phyloP scores from a whole-genome alignment of 2,797 vertebrate genomes.

The Euthynnus affinis region DNA sequence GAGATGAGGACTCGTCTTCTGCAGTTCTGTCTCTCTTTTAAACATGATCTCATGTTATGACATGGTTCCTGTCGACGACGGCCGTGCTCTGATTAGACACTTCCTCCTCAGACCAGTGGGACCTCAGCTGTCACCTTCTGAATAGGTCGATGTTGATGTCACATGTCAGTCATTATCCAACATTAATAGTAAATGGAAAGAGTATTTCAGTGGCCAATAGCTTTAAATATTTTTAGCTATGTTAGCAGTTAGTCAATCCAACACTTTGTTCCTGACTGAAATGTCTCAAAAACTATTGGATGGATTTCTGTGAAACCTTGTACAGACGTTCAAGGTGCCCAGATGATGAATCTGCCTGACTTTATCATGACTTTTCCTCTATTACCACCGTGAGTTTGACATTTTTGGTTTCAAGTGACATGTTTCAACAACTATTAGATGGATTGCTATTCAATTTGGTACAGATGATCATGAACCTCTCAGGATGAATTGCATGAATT shows the following conservation, averaged over 20 bases:
- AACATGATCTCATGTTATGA: slow-evolving; percentile 77
- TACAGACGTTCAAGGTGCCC: too few relatives aligned
- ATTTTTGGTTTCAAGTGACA: too few relatives aligned
- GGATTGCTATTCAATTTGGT: too few relatives aligned
- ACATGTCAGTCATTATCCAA: slow-evolving; percentile 29
- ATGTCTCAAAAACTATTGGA: background rate
- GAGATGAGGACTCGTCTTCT: slow-evolving; percentile 70
- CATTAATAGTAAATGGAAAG: background rate
- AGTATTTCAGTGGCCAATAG: background rate
- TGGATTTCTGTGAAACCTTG: too few relatives aligned
- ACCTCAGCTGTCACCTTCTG: slow-evolving; percentile 51
- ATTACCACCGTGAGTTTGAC: too few relatives aligned
- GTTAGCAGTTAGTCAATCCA: background rate
- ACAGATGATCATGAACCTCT: too few relatives aligned
- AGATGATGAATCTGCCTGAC: too few relatives aligned
- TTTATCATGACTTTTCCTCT: too few relatives aligned
- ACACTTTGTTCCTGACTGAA: background rate
- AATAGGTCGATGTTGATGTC: slow-evolving; percentile 37
- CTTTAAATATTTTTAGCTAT: background rate
- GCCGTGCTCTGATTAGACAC: slow-evolving; percentile 64
- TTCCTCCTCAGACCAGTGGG: slow-evolving; percentile 61
- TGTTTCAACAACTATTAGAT: too few relatives aligned
- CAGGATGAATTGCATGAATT: background rate
- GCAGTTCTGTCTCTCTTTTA: slow-evolving; percentile 70
- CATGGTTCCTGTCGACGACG: slow-evolving; percentile 52